Percentiles rank a stretch among this genome's conserved stretches.
Conservation (phyloP, 2,797 vertebrate species). For the Crotalus adamanteus region DNA sequence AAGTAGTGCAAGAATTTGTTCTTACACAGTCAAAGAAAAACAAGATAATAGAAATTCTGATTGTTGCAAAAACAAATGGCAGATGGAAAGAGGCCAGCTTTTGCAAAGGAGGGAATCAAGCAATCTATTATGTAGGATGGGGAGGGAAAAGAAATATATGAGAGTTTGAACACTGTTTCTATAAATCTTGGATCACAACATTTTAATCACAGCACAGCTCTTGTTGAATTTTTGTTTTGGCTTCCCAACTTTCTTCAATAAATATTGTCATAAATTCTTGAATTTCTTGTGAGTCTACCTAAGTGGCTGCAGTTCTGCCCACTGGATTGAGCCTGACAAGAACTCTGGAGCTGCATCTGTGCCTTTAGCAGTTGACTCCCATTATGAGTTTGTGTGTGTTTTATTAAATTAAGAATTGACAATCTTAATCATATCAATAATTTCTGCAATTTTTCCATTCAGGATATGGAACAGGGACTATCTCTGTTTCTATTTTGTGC, state of each 20-base stretch:
- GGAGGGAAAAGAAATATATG: neutral
- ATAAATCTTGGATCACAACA: neutral
- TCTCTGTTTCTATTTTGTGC: neutral
- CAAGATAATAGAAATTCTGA: neutral
- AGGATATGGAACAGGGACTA: neutral
- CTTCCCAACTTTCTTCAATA: neutral
- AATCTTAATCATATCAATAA: neutral
- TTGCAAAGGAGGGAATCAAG: neutral
- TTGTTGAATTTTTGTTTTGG: neutral
- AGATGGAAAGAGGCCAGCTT: neutral
- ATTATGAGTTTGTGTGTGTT: neutral
- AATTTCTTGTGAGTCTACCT: neutral
- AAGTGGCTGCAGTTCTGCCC: neutral
- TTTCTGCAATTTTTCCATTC: neutral
- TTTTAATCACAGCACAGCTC: neutral
- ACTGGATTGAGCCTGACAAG: neutral
- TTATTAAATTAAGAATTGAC: neutral
- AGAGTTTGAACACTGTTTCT: neutral
- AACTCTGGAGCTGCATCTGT: neutral
- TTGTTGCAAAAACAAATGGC: neutral
- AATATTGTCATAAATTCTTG: neutral
- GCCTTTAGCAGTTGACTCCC: neutral
- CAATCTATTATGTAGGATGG: neutral
- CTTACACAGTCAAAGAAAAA: neutral
- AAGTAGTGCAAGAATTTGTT: neutral